A percentile compares a stretch with the other conserved stretches of the same genome.
Conservation (phyloP, 2,113 vertebrate species). For the Nyctibius bracteatus region DNA sequence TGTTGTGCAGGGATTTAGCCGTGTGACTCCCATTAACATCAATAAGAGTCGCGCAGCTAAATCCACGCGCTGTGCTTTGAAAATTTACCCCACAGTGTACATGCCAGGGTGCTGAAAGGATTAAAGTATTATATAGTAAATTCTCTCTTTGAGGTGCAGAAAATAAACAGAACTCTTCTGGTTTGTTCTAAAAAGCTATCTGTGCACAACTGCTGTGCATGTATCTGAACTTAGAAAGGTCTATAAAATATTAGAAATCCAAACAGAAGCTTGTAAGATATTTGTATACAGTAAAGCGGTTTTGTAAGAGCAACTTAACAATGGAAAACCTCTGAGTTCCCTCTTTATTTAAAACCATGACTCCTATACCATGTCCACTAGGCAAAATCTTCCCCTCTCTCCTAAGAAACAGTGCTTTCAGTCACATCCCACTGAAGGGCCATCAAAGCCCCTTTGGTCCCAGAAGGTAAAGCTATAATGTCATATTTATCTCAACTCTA, state of each 20-base stretch:
- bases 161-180: constrained; percentile 55
- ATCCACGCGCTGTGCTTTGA: constrained; percentile 65
- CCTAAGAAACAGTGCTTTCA: neutral
- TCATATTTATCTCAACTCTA: neutral
- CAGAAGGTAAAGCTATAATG: neutral
- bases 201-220: constrained; percentile 8
- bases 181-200: constrained; percentile 47
- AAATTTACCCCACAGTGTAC: constrained; percentile 70
- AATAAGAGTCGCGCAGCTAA: constrained; percentile 67
- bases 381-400: neutral
- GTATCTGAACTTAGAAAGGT: neutral
- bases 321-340: neutral
- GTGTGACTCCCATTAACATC: constrained; percentile 74
- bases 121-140: constrained; percentile 73
- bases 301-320: neutral
- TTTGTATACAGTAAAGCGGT: neutral
- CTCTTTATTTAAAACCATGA: neutral
- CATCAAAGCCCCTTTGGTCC: neutral
- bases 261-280: neutral
- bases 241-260: constrained; percentile 25
- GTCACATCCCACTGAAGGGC: neutral
- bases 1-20: constrained; percentile 68
- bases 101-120: constrained; percentile 71
- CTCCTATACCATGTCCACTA: neutral
- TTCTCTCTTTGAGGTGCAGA: constrained; percentile 53